These are phyloP conservation scores for Ostrea denselamellosa DNA, from an alignment of 1,140 invertebrate species.

Conservation along the genomic window DNA sequence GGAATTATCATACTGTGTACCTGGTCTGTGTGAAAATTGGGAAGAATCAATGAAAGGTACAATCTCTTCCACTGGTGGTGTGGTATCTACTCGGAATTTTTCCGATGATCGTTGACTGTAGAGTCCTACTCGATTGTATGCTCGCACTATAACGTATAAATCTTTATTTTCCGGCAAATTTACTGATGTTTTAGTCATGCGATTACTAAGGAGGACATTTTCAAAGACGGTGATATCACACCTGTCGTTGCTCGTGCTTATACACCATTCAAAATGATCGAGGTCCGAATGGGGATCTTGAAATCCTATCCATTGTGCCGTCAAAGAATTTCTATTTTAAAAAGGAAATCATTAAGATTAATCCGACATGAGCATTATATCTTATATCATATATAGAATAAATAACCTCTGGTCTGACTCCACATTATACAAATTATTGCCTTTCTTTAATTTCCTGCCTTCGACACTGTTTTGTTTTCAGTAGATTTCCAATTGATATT, in stretches of 20 bases:
- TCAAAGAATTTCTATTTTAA: neutral
- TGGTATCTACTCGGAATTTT: neutral
- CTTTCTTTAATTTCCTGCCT: no score
- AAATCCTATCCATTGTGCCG: slow-evolving; percentile 42
- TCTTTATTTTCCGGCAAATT: neutral
- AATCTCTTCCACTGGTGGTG: neutral
- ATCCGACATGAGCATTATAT: no score
- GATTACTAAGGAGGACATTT: neutral
- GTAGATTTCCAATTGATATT: no score
- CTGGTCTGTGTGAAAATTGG: neutral
- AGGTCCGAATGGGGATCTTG: slow-evolving; percentile 28
- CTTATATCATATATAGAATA: no score
- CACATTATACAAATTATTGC: no score
- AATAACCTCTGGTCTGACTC: no score
- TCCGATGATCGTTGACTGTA: neutral
- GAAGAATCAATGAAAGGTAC: neutral
- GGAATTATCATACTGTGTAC: slow-evolving; percentile 10
- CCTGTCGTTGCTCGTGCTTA: neutral
- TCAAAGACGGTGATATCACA: slow-evolving; percentile 11
- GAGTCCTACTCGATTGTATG: neutral
- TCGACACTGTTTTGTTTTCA: no score
- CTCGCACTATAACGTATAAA: neutral
- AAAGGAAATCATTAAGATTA: neutral
- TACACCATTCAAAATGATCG: neutral
- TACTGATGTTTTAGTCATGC: neutral